Conservation (phyloP, 2,113 vertebrate species). For the Cepphus grylle region DNA sequence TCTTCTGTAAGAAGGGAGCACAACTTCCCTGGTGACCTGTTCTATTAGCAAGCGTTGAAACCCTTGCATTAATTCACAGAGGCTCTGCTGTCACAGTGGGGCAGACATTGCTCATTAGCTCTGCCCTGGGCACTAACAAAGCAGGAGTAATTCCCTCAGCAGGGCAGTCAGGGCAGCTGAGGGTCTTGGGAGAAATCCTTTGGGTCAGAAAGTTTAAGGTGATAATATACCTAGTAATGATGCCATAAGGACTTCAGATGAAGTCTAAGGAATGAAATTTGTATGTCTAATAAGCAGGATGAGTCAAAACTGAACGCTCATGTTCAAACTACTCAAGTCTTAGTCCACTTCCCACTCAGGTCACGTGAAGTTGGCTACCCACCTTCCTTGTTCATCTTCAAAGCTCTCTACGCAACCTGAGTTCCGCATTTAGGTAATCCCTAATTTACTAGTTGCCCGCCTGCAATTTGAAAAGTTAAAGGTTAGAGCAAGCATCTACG, state of each 20-base stretch:
- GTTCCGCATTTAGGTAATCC: not conserved
- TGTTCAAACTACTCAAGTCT: not conserved
- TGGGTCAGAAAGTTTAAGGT: not conserved
- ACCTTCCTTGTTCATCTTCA: not conserved
- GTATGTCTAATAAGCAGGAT: not conserved
- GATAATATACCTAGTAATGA: not conserved
- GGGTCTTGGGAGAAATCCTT: not conserved
- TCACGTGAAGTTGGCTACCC: not conserved
- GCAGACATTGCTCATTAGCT: not conserved
- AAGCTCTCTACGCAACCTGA: not conserved
- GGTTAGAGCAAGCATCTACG: not conserved
- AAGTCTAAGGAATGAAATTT: not conserved
- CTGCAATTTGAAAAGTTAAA: not conserved
- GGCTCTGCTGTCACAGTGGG: not conserved
- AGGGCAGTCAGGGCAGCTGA: not conserved
- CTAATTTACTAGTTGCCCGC: not conserved
- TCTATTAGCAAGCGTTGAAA: not conserved
- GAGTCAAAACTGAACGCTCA: not conserved
- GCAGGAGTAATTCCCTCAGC: not conserved
- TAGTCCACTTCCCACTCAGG: not conserved
- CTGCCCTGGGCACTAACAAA: not conserved
- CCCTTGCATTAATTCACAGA: not conserved
- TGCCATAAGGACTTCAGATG: not conserved
- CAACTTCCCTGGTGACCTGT: not conserved
- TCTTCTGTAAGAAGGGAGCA: not conserved